phyloP scores from a whole-genome alignment of 2,888 invertebrate genomes.

The Cheiracanthium punctorium region DNA sequence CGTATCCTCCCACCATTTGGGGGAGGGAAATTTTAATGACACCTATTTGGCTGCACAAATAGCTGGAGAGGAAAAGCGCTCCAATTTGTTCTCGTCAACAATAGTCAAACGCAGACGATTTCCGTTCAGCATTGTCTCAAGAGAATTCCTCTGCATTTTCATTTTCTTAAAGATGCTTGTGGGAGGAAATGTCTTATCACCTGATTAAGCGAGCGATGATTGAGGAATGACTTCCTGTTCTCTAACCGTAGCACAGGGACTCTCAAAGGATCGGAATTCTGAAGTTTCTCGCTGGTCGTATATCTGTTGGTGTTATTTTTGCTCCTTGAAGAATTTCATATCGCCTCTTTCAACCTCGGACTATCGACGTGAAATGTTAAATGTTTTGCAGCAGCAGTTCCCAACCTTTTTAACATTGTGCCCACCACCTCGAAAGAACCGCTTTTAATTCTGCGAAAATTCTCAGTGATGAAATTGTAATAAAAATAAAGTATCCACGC shows the following conservation, averaged over 20 bases:
- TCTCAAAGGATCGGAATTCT: not conserved
- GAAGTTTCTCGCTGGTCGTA: too few relatives aligned
- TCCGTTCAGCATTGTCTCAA: slow-evolving; percentile 47
- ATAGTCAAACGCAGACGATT: slow-evolving; percentile 22
- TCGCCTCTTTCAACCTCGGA: too few relatives aligned
- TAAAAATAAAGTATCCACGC: too few relatives aligned
- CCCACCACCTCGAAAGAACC: too few relatives aligned
- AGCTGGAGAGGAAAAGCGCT: slow-evolving; percentile 38
- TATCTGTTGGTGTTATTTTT: too few relatives aligned
- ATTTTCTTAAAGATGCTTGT: slow-evolving; percentile 16
- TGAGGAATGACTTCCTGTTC: slow-evolving; percentile 46
- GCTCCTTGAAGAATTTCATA: too few relatives aligned
- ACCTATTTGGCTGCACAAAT: slow-evolving; percentile 11
- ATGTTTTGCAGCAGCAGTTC: too few relatives aligned
- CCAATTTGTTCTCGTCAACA: slow-evolving; percentile 59
- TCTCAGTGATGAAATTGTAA: too few relatives aligned
- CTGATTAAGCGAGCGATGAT: not conserved
- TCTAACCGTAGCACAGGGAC: not conserved
- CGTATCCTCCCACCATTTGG: slow-evolving; percentile 57
- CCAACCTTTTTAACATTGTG: too few relatives aligned
- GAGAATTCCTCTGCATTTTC: not conserved
- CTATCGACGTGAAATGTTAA: too few relatives aligned
- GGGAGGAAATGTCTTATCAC: slow-evolving; percentile 46
- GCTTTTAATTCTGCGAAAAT: too few relatives aligned
- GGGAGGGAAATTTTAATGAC: slow-evolving; percentile 59